These are phyloP conservation scores for Sipha flava DNA, from an alignment of 1,140 invertebrate genomes.

Conservation along the genomic window DNA sequence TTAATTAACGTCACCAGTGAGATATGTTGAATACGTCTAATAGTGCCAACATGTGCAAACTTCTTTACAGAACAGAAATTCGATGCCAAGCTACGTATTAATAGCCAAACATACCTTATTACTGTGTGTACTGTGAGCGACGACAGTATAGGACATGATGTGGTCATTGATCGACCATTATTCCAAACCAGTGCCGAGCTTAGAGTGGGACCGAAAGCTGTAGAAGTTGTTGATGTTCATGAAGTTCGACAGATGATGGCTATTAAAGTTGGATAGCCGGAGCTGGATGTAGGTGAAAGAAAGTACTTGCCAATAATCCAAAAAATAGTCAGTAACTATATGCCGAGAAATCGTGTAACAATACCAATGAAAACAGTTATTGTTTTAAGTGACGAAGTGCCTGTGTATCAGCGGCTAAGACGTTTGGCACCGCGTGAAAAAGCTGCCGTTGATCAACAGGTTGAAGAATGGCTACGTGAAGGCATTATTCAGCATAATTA, in stretches of 20 bases:
- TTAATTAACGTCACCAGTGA: not conserved
- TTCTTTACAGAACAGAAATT: not conserved
- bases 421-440: constrained; percentile 39
- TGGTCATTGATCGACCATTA: not conserved
- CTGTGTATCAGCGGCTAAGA: not conserved
- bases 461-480: not conserved
- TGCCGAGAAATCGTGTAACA: not conserved
- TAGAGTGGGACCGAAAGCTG: not conserved
- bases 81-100: not conserved
- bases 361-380: not conserved
- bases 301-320: not conserved
- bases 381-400: not conserved
- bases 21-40: not conserved
- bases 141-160: not conserved
- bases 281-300: not conserved
- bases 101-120: not conserved
- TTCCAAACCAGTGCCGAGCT: not conserved
- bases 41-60: not conserved
- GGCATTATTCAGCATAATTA: constrained; percentile 43
- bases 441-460: constrained; percentile 27
- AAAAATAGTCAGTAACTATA: not conserved
- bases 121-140: not conserved
- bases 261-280: not conserved
- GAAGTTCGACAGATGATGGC: not conserved
- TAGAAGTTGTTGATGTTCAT: not conserved